A percentile compares a stretch with the other conserved stretches of the same genome.
phyloP scores from a whole-genome alignment of 2,888 invertebrate genomes.

The Rhimphoctona megacephalus region DNA sequence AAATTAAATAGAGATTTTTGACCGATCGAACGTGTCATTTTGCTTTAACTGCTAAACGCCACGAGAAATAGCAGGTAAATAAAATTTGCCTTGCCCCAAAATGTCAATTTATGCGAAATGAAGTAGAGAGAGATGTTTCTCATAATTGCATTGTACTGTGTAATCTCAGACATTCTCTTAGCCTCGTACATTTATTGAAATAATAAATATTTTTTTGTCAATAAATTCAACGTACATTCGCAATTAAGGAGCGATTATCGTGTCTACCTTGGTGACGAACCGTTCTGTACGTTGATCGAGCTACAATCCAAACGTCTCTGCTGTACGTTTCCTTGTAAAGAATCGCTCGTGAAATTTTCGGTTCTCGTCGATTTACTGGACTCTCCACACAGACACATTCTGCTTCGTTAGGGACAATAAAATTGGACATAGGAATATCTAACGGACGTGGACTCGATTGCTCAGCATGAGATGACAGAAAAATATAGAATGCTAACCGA shows the following conservation, averaged over 20 bases:
- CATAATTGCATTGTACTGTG: constrained; percentile 73
- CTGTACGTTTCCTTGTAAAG: constrained; percentile 22
- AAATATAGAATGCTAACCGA: not conserved
- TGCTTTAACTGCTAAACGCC: not conserved
- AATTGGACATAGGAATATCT: constrained; percentile 30
- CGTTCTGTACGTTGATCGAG: constrained; percentile 29
- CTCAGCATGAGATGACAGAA: not conserved
- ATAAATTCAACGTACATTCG: constrained; percentile 59
- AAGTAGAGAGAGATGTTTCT: constrained; percentile 21
- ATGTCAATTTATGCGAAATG: not conserved
- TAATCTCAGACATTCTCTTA: constrained; percentile 75
- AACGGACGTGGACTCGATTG: constrained; percentile 21
- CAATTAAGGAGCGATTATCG: constrained; percentile 45
- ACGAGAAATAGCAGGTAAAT: not conserved
- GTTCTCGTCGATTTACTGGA: constrained; percentile 31
- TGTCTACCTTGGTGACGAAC: constrained; percentile 61
- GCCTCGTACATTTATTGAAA: constrained; percentile 30
- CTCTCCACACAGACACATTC: constrained; percentile 59
- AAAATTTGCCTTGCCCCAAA: not conserved
- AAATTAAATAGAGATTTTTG: not conserved
- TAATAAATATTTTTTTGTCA: constrained; percentile 28
- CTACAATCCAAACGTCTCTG: constrained; percentile 53
- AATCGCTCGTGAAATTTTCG: constrained; percentile 45
- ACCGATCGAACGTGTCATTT: not conserved
- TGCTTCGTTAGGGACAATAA: constrained; percentile 39